Evolutionary conservation across 2,797 vertebrate species (phyloP), one percentile per base, ranked within the genome.

Genomic region (Myotis myotis): DNA sequence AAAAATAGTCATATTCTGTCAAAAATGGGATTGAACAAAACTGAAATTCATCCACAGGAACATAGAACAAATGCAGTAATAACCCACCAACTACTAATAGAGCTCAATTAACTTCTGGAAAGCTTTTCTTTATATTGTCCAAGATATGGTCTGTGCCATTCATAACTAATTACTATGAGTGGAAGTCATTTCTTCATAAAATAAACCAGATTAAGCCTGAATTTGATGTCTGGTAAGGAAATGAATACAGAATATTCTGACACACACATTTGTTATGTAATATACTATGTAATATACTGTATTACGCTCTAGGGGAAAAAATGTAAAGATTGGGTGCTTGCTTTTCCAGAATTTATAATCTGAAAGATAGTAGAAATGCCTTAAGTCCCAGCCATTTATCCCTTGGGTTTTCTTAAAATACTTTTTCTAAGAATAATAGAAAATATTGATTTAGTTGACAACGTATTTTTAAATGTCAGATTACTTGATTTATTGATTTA

Each of bases 21-120:
- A 91, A 95, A 93, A 92, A 38, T 60, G 51, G 38, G 55, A 80
- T 30, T 90, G 12, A 84, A 30, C 44, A 36, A 91, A 94, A 95
- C 87, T 93, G 70, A 83, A 97, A 95, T 68, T 85, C 17, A 81
- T 55, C 51, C 72, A 82, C 36, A 89, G 86, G 53, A 96, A 92
- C 64, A 60, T 0, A 57, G 75, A 86, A 82, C 22, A 96, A 93
- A 92, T 86, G 23, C 20, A 83, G 2, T 71, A 81, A 83, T 89
- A 92, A 72, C 22, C 28, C 51, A 64, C 41, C 64, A 28, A 87
- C 44, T 74, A 72, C 51, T 87, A 74, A 55, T 66, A 81, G 57
- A 81, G n/a, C 28, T 91, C 49, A 83, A 3, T 33, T 92, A 80
- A 55, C 33, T 78, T 53, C 49, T 76, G n/a, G 15, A 75, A 36